Evolutionary conservation across 2,888 invertebrate genomes (phyloP).

Genomic region (Cyclophora albipunctata): DNA sequence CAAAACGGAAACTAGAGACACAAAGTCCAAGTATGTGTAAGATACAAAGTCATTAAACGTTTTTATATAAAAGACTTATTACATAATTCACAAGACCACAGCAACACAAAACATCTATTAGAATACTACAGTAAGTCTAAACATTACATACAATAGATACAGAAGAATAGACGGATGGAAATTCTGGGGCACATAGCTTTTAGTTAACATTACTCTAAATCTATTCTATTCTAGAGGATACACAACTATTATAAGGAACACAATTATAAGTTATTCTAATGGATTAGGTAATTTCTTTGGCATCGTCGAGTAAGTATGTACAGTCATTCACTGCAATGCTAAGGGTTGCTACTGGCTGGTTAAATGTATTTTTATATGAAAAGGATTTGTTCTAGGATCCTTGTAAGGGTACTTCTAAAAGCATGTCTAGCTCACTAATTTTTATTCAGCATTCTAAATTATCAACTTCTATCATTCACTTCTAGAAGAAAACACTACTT

Average conservation of each 20-base stretch:
- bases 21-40: no score
- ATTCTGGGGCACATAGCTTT: conserved; percentile 74
- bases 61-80: no score
- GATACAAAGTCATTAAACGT: no score
- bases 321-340: neutral
- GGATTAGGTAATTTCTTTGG: conserved; percentile 31
- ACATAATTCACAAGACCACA: conserved; percentile 31
- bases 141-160: conserved; percentile 67
- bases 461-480: conserved; percentile 3
- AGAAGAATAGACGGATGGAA: conserved; percentile 76
- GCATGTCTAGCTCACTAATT: conserved; percentile 43
- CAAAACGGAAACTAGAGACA: no score
- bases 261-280: conserved; percentile 13
- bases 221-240: conserved; percentile 27
- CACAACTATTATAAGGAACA: conserved; percentile 19
- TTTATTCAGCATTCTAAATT: conserved; percentile 23
- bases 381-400: neutral
- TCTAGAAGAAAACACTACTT: conserved; percentile 4
- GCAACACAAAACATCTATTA: conserved; percentile 41
- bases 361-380: no score
- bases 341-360: no score
- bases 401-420: conserved; percentile 10
- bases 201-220: conserved; percentile 18
- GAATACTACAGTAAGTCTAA: conserved; percentile 56
- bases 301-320: conserved; percentile 28